These are phyloP conservation scores for Pseudomyrmex pallidus DNA, from an alignment of 1,140 invertebrate species.

Conservation along the genomic window DNA sequence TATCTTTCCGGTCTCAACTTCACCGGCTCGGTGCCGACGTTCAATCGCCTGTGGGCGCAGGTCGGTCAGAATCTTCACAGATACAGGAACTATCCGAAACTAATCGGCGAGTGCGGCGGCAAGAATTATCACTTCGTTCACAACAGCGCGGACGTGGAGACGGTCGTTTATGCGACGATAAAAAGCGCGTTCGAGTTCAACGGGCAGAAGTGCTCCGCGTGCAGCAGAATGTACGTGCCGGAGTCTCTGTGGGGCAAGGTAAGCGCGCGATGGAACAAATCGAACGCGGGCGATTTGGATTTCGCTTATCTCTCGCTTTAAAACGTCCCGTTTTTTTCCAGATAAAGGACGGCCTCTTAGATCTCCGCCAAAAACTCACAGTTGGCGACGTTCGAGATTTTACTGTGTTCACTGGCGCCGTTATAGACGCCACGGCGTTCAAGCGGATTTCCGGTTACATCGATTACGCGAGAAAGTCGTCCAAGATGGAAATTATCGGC, in stretches of 20 bases:
- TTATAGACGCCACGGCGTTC: conserved; percentile 98
- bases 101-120: conserved; percentile 98
- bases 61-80: conserved; percentile 95
- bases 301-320: not conserved
- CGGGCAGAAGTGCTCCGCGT: conserved; percentile 99
- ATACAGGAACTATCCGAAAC: conserved; percentile 96
- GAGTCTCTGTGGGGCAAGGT: conserved; percentile 94
- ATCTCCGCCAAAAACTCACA: conserved; percentile 90
- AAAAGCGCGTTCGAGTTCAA: conserved; percentile 97
- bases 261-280: conserved; percentile 3
- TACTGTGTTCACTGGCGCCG: conserved; percentile 94
- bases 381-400: conserved; percentile 95
- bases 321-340: conserved; percentile 70
- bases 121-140: conserved; percentile 99
- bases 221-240: conserved; percentile 97
- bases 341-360: conserved; percentile 91
- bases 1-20: conserved; percentile 98
- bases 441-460: conserved; percentile 96
- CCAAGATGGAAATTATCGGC: conserved; percentile 92
- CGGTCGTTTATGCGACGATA: conserved; percentile 94
- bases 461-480: conserved; percentile 93
- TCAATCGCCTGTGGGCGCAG: conserved; percentile 96
- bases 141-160: conserved; percentile 93
- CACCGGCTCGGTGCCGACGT: conserved; percentile 98
- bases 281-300: not conserved